Evolutionary conservation across 2,113 vertebrate species (phyloP), one percentile per base, ranked within the genome.

Genomic region (Channa maculata): DNA sequence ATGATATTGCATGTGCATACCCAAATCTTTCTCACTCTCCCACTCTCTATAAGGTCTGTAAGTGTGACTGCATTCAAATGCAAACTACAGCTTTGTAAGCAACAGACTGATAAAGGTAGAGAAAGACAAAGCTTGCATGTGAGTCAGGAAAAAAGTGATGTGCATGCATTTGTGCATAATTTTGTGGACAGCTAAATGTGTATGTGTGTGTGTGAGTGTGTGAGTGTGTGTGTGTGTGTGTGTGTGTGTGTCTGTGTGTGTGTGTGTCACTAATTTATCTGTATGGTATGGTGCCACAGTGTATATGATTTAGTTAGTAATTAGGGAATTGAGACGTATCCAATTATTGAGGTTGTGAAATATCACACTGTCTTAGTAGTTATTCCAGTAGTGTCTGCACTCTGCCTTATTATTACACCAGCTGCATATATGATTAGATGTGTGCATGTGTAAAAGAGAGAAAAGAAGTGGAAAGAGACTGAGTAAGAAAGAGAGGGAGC

Each of bases 291-390:
- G 61, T 3, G 11, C 80, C 62, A 52, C 71, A 49, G 77, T 11
- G 6, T 78, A 70, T 79, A 81, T 88, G 84, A 92, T 91, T 90
- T 86, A 90, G 86, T 74, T 82, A 83, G 88, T 84, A 91, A 90
- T 90, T 89, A 92, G 84, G 71, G 79, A 88, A 87, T 70, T 82
- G 66, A 89, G 86, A 87, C 83, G 1, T 88, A 83, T 89, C 87
- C 82, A 92, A 82, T 92, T 90, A 92, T 88, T 85, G 80, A 73
- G 79, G 86, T 89, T 83, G 82, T 86, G 83, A 92, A 91, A 89
- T 89, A 91, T 91, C 77, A 79, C 68, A 76, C 71, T 75, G 83
- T 88, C 83, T 85, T 67, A 77, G 77, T 82, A 79, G 77, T 90
- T 88, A 87, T 88, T 89, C 76, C 75, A 85, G 45, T 57, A 78